Evolutionary conservation across 2,113 vertebrate species (phyloP), one percentile per base, ranked within the genome.

Genomic region (Mormoops blainvillei): DNA sequence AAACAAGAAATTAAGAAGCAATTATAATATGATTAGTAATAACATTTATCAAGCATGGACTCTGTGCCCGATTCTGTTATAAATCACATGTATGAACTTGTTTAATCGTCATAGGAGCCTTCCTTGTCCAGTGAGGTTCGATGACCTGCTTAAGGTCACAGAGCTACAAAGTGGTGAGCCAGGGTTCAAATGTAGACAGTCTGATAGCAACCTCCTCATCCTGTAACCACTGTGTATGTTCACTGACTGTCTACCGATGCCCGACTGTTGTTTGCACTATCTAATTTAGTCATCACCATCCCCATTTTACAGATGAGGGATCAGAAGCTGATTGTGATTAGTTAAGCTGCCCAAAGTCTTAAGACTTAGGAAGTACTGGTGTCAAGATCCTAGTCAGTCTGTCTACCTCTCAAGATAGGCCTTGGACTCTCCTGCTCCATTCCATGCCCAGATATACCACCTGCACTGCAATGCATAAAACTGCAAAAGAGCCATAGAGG

Each of bases 1-100:
- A 83, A 90, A 48, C 33, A 87, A 93, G 41, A 88, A 89, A 70
- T 94, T 38, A 91, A 84, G 67, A 65, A 74, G 7, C 48, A 41
- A 15, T 92, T 45, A 36, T 71, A 74, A 78, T 33, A 31, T 4
- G 26, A 36, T 48, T 24, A 65, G 63, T 58, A 73, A 33, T 56
- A 71, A 54, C 36, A 74, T 58, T 52, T 7, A 52, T 28, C 50
- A 63, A 33, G 65, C 16, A 38, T 0, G 3, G 38, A 19, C 36
- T 93, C 8, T 33, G 1, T 77, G 71, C 50, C 41, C 6, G 1
- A 13, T 50, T 67, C 24, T 67, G 24, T 76, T 86, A 22, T 89
- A 50, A 87, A 36, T 33, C 56, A 28, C n/a, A 11, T 3, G 10
- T 38, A 15, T 54, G 67, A 45, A 52, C 36, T 76, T 85, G 5